Base-by-base conservation (phyloP, 2,888 invertebrate genomes). In the Amblyjoppa proteus region DNA sequence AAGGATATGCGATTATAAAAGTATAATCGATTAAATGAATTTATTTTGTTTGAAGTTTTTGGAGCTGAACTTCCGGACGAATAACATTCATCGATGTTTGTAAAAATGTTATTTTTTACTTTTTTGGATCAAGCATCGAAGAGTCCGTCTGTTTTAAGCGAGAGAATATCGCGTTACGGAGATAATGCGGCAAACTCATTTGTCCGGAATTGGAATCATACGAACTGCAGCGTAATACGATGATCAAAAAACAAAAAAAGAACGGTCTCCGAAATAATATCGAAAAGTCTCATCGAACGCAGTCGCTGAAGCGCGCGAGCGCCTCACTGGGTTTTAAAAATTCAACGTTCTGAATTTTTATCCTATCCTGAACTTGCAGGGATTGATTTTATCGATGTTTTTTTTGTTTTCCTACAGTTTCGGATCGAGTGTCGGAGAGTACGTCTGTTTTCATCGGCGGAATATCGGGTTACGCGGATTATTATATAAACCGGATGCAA, bases 401-500 rank as follows among this genome's bases (percentile, higher is more conserved):
- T 28, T 58, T 25, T 28, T 58, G 25, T 20, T n/a, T 2, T 13
- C n/a, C 25, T 7, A 28, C 25, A 4, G 56, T 11, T 56, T 9
- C 41, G 11, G 11, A n/a, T 25, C 7, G 25, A 56, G 25, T 56
- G 25, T 56, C 56, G 53, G 3, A 53, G 53, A 25, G 56, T 56
- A 1, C 9, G 25, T 56, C 25, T 11, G 58, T 25, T 58, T 58
- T 58, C 28, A 58, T 58, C 58, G 28, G 28, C 11, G 28, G 28
- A 28, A 28, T 58, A 58, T 28, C 58, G 25, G 11, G 58, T 58
- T 28, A 58, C 58, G 28, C 13, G 28, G 13, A 28, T 58, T 58
- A 58, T 58, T 25, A 13, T 25, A 66, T 81, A 75, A 61, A 81
- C 78, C 81, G 53, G 69, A 81, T 64, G 76, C 41, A 45, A 49